Base-by-base conservation (phyloP, 64 coral and sea anemone genomes). In the Montipora capricornis region DNA sequence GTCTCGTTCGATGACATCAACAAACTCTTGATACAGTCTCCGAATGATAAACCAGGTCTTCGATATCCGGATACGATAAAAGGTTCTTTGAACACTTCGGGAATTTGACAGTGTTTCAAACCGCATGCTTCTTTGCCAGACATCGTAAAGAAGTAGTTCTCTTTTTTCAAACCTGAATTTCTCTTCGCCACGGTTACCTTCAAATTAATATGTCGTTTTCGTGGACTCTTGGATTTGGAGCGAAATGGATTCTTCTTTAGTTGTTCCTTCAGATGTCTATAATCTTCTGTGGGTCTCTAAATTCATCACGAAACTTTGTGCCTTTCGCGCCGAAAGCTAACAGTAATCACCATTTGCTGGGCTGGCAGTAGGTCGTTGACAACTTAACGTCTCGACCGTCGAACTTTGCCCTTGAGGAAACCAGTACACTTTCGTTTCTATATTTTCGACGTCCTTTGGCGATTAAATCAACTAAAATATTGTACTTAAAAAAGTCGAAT, bases 61-160 rank as follows among this genome's bases (percentile, higher is more conserved):
- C 98, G 89, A 82, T 99, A 99, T 17, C 98, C 98, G 52, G 95
- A 94, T 10, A 87, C 55, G 51, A 99, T 96, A 80, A 96, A 99
- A 5, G 92, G 78, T 76, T 76, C 90, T 88, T 89, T 92, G 74
- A 99, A 96, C 8, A 80, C 73, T 49, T 75, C 69, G 11, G 94
- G 94, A 17, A 95, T 71, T 57, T 95, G 75, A n/a, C 37, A 15
- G 17, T 88, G 44, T 47, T 70, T 16, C 45, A 84, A 88, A n/a
- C 76, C 92, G 51, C 81, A 93, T 8, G 57, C 71, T 14, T 49
- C 29, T 10, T 10, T 77, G 44, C 51, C 9, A 20, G 82, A 19
- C 47, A n/a, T 19, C 68, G 44, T 3, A 47, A 68, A 8, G 19
- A 48, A 46, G 68, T 71, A 14, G 13, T 17, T 47, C 49, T 78